These are phyloP conservation scores for Lycaon pictus DNA, from an alignment of 2,113 vertebrate species.

Conservation along the genomic window DNA sequence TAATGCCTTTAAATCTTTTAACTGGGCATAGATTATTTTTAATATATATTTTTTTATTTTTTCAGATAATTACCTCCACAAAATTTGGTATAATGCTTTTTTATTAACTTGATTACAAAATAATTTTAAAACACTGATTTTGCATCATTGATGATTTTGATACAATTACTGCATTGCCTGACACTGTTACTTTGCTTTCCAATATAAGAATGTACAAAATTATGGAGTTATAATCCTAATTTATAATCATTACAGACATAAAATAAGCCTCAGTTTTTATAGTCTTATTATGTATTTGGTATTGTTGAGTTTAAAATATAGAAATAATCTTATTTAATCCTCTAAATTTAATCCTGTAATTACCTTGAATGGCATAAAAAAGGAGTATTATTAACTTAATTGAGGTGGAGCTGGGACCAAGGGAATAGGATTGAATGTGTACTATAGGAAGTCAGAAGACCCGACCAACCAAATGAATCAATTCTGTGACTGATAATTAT, in stretches of 20 bases:
- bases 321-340: neutral
- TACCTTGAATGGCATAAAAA: neutral
- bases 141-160: neutral
- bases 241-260: slow-evolving; percentile 5
- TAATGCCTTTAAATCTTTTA: slow-evolving; percentile 23
- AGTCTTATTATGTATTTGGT: neutral
- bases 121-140: slow-evolving; percentile 14
- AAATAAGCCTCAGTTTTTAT: slow-evolving; percentile 24
- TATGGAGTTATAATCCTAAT: neutral
- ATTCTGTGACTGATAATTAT: neutral
- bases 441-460: neutral
- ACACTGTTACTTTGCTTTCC: neutral
- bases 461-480: neutral
- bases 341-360: slow-evolving; percentile 3
- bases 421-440: neutral
- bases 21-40: neutral
- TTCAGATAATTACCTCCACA: neutral
- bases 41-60: neutral
- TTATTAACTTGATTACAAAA: neutral
- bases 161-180: neutral
- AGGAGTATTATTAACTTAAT: neutral
- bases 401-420: too few species aligned
- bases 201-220: neutral
- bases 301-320: neutral
- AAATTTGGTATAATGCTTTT: neutral